Evolutionary conservation across 2,888 invertebrate genomes (phyloP).

Genomic region (Nemapogon koenigi): DNA sequence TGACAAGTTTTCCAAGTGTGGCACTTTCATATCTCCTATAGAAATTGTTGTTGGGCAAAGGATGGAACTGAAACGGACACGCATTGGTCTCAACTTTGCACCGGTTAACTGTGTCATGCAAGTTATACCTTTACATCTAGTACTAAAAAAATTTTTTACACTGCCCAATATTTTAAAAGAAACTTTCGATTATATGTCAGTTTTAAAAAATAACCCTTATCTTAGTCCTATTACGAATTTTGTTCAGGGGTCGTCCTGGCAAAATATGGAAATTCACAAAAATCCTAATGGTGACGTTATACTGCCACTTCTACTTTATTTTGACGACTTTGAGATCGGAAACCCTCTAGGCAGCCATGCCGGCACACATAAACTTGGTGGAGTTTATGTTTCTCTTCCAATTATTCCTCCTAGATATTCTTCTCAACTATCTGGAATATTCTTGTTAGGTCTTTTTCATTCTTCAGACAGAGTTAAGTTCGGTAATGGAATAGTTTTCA

Average conservation of each 20-base stretch:
- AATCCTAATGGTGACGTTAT: background rate
- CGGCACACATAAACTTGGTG: slow-evolving; percentile 1
- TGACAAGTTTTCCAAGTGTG: slow-evolving; percentile 4
- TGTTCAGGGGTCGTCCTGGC: background rate
- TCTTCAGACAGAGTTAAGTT: background rate
- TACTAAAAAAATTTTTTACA: background rate
- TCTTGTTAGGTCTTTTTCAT: slow-evolving; percentile 2
- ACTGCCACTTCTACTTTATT: background rate
- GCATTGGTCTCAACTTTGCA: background rate
- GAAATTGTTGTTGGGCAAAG: slow-evolving; percentile 8
- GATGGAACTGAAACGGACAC: slow-evolving; percentile 5
- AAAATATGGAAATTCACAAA: background rate
- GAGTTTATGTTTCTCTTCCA: background rate
- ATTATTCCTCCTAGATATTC: background rate
- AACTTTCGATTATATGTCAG: background rate
- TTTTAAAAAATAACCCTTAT: background rate
- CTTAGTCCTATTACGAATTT: background rate
- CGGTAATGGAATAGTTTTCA: background rate
- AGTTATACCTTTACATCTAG: background rate
- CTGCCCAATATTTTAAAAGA: background rate
- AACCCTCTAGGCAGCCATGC: slow-evolving; percentile 3
- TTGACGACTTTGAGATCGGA: slow-evolving; percentile 1
- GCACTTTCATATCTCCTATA: slow-evolving; percentile 9
- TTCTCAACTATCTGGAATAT: slow-evolving; percentile 9
- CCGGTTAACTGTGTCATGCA: background rate